Evolutionary conservation across 2,888 invertebrate genomes (phyloP), one percentile per base, ranked within the genome.

Genomic region (Caenorhabditis uteleia): DNA sequence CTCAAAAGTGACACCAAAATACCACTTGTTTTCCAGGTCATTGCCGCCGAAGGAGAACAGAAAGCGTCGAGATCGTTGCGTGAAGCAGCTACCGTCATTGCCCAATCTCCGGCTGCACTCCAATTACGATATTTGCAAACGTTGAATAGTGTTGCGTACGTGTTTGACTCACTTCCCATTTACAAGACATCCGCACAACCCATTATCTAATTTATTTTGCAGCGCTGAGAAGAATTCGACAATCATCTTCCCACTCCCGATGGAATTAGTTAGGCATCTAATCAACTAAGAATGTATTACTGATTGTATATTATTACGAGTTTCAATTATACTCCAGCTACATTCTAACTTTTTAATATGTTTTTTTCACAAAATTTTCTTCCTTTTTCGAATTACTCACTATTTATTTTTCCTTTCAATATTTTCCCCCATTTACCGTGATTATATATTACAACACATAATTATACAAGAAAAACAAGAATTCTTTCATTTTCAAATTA

Each of bases 51-150:
- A 84, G 95, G 95, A 27, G 95, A 97, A 84, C 78, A 81, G 50
- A 80, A 80, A 56, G 95, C 95, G 1, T 93, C 95, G 14, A 86
- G 92, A 27, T 94, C 95, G 0, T 87, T 97, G 36, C 90, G 94
- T 56, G 95, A 95, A 82, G 97, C 95, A n/a, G 94, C 95, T 5
- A 93, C 95, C 84, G 71, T 78, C 34, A 93, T 95, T 80, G 76
- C 80, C 20, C 92, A 93, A 83, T 93, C 93, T 46, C 94, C 95
- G 12, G 93, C 93, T 7, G 95, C 97, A 23, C 86, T 95, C 21
- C 95, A 95, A 84, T 88, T 95, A 23, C 89, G 95, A 67, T 95
- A 95, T 83, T 87, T 92, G 38, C 89, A 95, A 91, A 95, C 95
- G 2, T 87, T 95, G 82, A 94, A 92, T 86, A 57, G 56, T 38